These are phyloP conservation scores for Clanis bilineata DNA, from an alignment of 2,888 invertebrate genomes.

Conservation along the genomic window DNA sequence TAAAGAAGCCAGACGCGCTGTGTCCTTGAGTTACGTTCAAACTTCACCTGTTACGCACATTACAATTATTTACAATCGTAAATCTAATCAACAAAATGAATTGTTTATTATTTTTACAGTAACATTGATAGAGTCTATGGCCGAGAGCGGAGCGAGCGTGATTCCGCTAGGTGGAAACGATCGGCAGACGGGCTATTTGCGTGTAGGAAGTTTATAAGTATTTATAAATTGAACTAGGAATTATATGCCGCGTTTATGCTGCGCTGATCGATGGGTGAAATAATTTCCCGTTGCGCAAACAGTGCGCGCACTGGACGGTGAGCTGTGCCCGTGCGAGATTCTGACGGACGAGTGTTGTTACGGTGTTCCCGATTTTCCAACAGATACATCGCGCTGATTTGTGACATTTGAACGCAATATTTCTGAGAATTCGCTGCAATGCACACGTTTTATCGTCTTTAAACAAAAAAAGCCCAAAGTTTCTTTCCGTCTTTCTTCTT, in stretches of 20 bases:
- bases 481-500: no score
- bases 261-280: conserved; percentile 18
- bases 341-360: background rate
- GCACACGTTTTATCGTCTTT: background rate
- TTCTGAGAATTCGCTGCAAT: conserved; percentile 6
- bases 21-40: conserved; percentile 41
- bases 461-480: no score
- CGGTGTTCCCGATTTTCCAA: background rate
- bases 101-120: conserved; percentile 64
- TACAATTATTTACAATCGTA: conserved; percentile 69
- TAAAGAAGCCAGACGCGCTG: conserved; percentile 33
- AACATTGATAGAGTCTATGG: conserved; percentile 48
- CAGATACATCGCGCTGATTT: conserved; percentile 14
- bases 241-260: conserved; percentile 20
- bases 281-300: conserved; percentile 19
- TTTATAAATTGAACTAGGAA: conserved; percentile 29
- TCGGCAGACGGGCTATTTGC: conserved; percentile 32
- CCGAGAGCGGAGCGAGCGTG: conserved; percentile 41
- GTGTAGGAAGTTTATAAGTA: conserved; percentile 35
- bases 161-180: conserved; percentile 17
- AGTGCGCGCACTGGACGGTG: conserved; percentile 12
- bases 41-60: conserved; percentile 43
- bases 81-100: conserved; percentile 57
- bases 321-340: no score
- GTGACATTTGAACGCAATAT: conserved; percentile 14